A percentile compares a stretch with the other conserved stretches of the same genome.
Conservation (phyloP, 2,888 invertebrate species). For the Apantesis nais region DNA sequence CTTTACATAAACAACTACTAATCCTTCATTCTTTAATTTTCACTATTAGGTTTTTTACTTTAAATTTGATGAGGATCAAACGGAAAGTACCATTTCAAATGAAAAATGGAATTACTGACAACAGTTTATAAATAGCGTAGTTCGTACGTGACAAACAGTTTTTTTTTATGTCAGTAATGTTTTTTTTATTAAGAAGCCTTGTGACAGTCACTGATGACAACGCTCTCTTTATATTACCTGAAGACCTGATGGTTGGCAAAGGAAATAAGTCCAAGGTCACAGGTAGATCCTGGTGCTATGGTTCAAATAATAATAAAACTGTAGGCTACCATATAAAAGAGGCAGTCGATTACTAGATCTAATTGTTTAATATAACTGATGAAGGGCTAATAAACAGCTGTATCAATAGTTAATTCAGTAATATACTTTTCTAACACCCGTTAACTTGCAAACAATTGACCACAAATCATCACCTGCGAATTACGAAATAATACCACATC, state of each 20-base stretch:
- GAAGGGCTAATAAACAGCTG: slow-evolving; percentile 1
- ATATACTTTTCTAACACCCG: neutral
- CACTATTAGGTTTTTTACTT: too few species aligned
- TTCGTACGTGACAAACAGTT: too few species aligned
- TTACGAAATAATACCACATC: slow-evolving; percentile 3
- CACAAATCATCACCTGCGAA: neutral
- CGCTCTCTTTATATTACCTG: neutral
- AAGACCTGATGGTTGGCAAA: neutral
- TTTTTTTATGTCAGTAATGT: too few species aligned
- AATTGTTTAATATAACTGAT: neutral
- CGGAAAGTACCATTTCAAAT: too few species aligned
- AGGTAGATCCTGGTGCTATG: neutral
- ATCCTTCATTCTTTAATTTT: too few species aligned
- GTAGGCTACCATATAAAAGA: neutral
- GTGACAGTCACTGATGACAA: neutral
- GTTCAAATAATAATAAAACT: neutral
- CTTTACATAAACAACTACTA: too few species aligned
- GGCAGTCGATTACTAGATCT: neutral
- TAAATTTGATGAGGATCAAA: too few species aligned
- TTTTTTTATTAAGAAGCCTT: neutral
- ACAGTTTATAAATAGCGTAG: too few species aligned
- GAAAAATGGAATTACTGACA: too few species aligned
- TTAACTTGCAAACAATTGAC: neutral
- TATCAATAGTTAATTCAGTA: neutral
- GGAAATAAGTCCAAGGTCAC: neutral